A percentile compares a stretch with the other conserved stretches of the same genome.
Conservation (phyloP, 2,888 invertebrate genomes). For the Agrypnus murinus region DNA sequence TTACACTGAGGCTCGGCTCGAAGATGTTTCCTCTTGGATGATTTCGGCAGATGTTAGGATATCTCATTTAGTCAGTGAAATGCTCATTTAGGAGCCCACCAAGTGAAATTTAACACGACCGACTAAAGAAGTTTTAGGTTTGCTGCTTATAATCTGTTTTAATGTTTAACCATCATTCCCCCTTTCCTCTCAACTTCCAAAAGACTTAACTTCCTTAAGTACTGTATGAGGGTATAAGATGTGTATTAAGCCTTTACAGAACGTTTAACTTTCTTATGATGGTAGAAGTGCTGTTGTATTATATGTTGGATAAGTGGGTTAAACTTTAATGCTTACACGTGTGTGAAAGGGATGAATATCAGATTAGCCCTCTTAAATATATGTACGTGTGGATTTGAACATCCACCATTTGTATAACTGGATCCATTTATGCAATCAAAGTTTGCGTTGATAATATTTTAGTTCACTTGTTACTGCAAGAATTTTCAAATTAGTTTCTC, state of each 20-base stretch:
- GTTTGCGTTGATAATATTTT: too few relatives aligned
- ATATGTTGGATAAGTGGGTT: conserved; percentile 29
- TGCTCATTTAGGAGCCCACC: conserved; percentile 18
- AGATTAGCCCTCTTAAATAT: conserved; percentile 19
- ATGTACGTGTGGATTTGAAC: neutral
- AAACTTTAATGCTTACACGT: conserved; percentile 39
- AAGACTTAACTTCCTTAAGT: too few relatives aligned
- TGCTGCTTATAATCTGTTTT: conserved; percentile 23
- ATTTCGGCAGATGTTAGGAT: conserved; percentile 37
- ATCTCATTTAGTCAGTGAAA: conserved; percentile 35
- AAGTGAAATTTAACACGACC: conserved; percentile 14
- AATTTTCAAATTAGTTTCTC: too few relatives aligned
- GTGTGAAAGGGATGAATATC: conserved; percentile 38
- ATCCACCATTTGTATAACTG: too few relatives aligned
- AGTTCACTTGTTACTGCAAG: too few relatives aligned
- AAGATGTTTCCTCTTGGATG: conserved; percentile 34
- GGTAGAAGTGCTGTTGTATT: neutral
- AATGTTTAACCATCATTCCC: neutral
- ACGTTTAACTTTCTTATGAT: too few relatives aligned
- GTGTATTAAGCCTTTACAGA: too few relatives aligned
- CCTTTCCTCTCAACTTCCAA: too few relatives aligned
- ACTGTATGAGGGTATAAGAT: too few relatives aligned
- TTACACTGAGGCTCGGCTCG: conserved; percentile 29
- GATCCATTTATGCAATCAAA: too few relatives aligned
- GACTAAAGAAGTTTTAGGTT: conserved; percentile 23